Evolutionary conservation across 2,888 invertebrate species (phyloP).

Genomic region (Agriopis aurantiaria): DNA sequence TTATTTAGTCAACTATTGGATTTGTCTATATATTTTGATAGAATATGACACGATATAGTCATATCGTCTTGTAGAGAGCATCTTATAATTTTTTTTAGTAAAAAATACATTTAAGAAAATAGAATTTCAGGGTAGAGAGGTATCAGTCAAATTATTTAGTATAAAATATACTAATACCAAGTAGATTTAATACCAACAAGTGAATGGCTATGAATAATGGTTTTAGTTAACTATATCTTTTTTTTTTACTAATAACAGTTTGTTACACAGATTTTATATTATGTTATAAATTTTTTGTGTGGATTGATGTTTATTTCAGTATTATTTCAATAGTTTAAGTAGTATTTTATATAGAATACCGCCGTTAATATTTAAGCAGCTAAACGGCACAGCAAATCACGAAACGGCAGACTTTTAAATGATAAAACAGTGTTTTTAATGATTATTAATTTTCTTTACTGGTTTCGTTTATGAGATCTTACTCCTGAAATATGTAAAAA

Average conservation of each 20-base stretch:
- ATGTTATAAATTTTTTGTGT: conserved; percentile 45
- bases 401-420: not conserved
- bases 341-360: conserved; percentile 4
- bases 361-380: conserved; percentile 6
- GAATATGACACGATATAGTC: not conserved
- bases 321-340: conserved; percentile 52
- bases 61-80: too few relatives aligned
- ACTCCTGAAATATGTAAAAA: not conserved
- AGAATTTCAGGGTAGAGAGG: not conserved
- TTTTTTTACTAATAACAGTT: conserved; percentile 38
- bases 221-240: conserved; percentile 47
- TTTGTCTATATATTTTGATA: not conserved
- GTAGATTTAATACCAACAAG: conserved; percentile 37
- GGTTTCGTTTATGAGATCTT: too few relatives aligned
- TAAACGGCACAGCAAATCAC: not conserved
- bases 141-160: conserved; percentile 56
- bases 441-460: too few relatives aligned
- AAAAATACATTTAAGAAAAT: not conserved
- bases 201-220: conserved; percentile 55
- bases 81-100: too few relatives aligned
- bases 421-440: too few relatives aligned
- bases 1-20: not conserved
- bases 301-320: conserved; percentile 56
- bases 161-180: conserved; percentile 44
- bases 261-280: conserved; percentile 50